Conservation (phyloP, 2,113 vertebrate species). For the Thamnaconus septentrionalis region DNA sequence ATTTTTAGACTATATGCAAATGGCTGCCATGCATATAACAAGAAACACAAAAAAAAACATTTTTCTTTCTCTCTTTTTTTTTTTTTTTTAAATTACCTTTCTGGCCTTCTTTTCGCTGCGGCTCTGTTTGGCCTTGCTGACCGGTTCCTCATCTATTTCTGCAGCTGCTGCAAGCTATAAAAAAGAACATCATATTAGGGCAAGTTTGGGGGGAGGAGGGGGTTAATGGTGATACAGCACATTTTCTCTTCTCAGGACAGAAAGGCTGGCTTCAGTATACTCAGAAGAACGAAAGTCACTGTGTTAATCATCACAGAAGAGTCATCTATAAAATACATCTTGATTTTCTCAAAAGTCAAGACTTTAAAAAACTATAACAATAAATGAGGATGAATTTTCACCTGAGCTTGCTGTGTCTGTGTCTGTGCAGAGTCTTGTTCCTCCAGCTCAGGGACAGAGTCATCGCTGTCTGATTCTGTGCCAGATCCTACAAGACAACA, state of each 20-base stretch:
- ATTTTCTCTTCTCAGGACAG: slow-evolving; percentile 68
- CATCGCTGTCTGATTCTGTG: slow-evolving; percentile 98
- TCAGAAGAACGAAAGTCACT: slow-evolving; percentile 79
- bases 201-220: not conserved
- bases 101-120: slow-evolving; percentile 98
- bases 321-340: not conserved
- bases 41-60: not conserved
- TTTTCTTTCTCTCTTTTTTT: too few relatives aligned
- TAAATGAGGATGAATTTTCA: slow-evolving; percentile 44
- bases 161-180: slow-evolving; percentile 93
- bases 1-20: not conserved
- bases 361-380: not conserved
- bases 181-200: not conserved
- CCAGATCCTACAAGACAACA: slow-evolving; percentile 84
- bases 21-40: not conserved
- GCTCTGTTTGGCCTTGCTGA: slow-evolving; percentile 99
- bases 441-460: slow-evolving; percentile 97
- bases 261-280: slow-evolving; percentile 65
- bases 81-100: slow-evolving; percentile 79
- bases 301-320: slow-evolving; percentile 69
- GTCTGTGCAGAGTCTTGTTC: slow-evolving; percentile 96
- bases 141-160: slow-evolving; percentile 96
- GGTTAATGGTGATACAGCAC: not conserved
- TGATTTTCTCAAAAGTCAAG: not conserved
- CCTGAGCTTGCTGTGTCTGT: slow-evolving; percentile 96